These are phyloP conservation scores for Caiman crocodilus DNA, from an alignment of 2,797 vertebrate species.

Conservation along the genomic window DNA sequence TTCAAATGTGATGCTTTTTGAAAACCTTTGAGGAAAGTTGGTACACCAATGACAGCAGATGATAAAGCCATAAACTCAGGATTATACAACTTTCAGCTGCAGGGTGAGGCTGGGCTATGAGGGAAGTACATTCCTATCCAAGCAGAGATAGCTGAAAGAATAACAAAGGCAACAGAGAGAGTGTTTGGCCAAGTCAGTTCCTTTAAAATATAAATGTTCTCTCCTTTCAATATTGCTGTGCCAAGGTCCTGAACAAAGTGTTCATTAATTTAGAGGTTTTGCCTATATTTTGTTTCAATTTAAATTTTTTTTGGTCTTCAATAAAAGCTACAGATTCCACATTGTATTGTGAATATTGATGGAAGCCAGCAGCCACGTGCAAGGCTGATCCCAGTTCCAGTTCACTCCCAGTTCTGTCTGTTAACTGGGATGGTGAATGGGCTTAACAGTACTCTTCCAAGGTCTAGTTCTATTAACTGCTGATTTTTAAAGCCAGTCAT, in stretches of 20 bases:
- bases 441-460: neutral
- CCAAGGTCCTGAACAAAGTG: conserved; percentile 31
- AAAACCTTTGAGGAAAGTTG: neutral
- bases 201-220: neutral
- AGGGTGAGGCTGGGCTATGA: neutral
- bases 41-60: neutral
- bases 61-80: neutral
- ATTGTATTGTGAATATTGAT: conserved; percentile 29
- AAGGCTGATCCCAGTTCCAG: conserved; percentile 55
- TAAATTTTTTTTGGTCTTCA: conserved; percentile 30
- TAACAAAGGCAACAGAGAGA: neutral
- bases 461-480: neutral
- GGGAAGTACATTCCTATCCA: neutral
- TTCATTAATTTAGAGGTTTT: conserved; percentile 18
- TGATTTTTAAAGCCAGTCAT: conserved; percentile 8
- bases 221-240: neutral
- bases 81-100: neutral
- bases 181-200: neutral
- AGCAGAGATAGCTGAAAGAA: conserved; percentile 7
- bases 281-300: neutral
- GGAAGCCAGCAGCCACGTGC: conserved; percentile 51
- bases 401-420: conserved; percentile 53
- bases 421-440: neutral
- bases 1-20: neutral
- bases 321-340: conserved; percentile 36